Base-by-base conservation (phyloP, 92 coral and sea anemone genomes). In the Desmophyllum pertusum region DNA sequence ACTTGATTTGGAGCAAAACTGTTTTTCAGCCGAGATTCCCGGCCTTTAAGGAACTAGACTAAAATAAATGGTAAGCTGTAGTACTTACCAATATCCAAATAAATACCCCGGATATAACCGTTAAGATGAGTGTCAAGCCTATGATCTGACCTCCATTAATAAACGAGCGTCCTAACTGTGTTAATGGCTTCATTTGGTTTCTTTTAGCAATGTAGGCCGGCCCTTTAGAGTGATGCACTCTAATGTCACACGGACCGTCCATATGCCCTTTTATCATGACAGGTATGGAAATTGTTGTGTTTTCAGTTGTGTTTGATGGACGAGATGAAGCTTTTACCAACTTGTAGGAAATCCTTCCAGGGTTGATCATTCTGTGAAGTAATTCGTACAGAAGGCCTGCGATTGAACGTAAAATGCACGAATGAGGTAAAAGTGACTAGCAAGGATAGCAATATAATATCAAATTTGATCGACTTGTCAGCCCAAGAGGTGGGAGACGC, bases 141-240 rank as follows among this genome's bases (percentile, higher is more conserved):
- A 95, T 95, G 63, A 95, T 88, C 61, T 92, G 98, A 21, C 98
- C 93, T 10, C 98, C 98, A 40, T 94, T 94, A 19, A 93, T 87
- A 71, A 95, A 88, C 13, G 98, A 95, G 19, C 80, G 89, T 0
- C 94, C 98, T 23, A 95, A 94, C 75, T 94, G 94, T 3, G 80
- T 77, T 43, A 95, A 83, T 19, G 98, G 98, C 41, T 92, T 90
- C 73, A 91, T 75, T 38, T 80, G 80, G 66, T 95, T 91, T 52
- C 92, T 42, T 30, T 77, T 84, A 14, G 87, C 81, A 51, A 90
- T 63, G 40, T 90, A 90, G 35, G 89, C 93, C 14, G 93, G 90
- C 15, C 93, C 93, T 27, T 81, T 64, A 29, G 93, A 84, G 72
- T 75, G 62, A 61, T 75, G 38, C 10, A 90, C 85, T 30, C 80